Evolutionary conservation across 2,888 invertebrate species (phyloP), one percentile per base, ranked within the genome.

Genomic region (Ischnura elegans): DNA sequence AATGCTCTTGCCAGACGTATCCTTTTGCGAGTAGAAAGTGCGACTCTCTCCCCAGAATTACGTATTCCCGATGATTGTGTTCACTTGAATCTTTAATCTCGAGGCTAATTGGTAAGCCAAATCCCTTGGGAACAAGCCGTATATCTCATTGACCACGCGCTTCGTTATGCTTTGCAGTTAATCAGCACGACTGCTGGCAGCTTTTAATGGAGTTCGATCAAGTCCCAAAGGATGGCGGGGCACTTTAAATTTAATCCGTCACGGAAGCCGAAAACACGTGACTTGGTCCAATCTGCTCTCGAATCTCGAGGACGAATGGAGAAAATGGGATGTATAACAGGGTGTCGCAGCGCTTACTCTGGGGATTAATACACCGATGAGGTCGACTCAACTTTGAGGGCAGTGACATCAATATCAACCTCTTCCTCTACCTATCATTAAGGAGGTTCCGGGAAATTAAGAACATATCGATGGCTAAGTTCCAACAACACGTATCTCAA

Each of bases 131-230:
- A 25, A n/a, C 61, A n/a, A n/a, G 61, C 61, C 25, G 25, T 61
- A 61, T 61, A 61, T 61, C 61, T 61, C 61, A 61, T 61, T 19
- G n/a, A n/a, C n/a, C 61, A 61, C 61, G 61, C n/a, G 61, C 61
- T 13, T 19, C 61, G 61, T n/a, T 61, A 8, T 25, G n/a, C 61
- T 61, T 61, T 25, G 61, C n/a, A 13, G 61, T 61, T n/a, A 61
- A 61, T 61, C 61, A 61, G 61, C 61, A 8, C 3, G n/a, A n/a
- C n/a, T n/a, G n/a, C 61, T 61, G 61, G n/a, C 61, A 61, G 61
- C 61, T 61, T 61, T 61, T 61, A n/a, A 61, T 61, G 61, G 61
- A 61, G 61, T 25, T 61, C 61, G 61, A 61, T 61, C 61, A 61
- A 19, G 61, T n/a, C 61, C n/a, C n/a, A 61, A 61, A 25, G n/a